Percentiles rank a stretch among this genome's conserved stretches.
Evolutionary conservation across 2,888 invertebrate genomes (phyloP).

Genomic region (Erebia palarica): DNA sequence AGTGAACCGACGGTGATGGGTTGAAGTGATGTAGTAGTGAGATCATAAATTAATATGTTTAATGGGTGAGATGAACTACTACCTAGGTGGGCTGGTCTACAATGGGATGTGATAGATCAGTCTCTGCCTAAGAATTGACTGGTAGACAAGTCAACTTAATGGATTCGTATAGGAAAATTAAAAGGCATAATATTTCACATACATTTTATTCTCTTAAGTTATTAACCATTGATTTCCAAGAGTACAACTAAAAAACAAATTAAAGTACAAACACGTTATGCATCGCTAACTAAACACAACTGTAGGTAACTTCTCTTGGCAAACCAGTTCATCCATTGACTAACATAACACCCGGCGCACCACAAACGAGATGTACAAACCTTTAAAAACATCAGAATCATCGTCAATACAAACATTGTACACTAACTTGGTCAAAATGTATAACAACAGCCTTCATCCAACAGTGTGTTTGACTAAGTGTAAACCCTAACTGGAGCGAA

Average conservation of each 20-base stretch:
- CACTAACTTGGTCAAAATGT: slow-evolving; percentile 69
- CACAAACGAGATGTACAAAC: slow-evolving; percentile 66
- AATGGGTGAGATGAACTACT: too few species aligned
- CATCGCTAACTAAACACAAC: slow-evolving; percentile 81
- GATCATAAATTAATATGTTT: too few species aligned
- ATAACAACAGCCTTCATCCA: slow-evolving; percentile 71
- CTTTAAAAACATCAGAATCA: slow-evolving; percentile 54
- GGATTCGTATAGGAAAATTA: slow-evolving; percentile 32
- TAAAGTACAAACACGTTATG: slow-evolving; percentile 83
- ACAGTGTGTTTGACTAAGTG: slow-evolving; percentile 73
- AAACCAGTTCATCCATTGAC: slow-evolving; percentile 78
- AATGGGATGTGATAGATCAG: too few species aligned
- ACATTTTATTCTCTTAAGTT: slow-evolving; percentile 83
- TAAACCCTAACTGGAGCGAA: slow-evolving; percentile 73
- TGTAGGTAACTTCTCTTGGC: slow-evolving; percentile 83
- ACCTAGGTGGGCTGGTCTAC: neutral
- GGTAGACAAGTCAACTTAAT: neutral
- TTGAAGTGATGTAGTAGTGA: too few species aligned
- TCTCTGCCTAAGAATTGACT: neutral
- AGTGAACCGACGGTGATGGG: too few species aligned
- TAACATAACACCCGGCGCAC: slow-evolving; percentile 71
- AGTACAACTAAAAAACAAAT: slow-evolving; percentile 83
- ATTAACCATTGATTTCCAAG: slow-evolving; percentile 83
- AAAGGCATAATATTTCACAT: slow-evolving; percentile 72
- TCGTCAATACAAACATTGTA: slow-evolving; percentile 57